These are phyloP conservation scores for Bibio marci DNA, from an alignment of 2,888 invertebrate species.

Conservation along the genomic window DNA sequence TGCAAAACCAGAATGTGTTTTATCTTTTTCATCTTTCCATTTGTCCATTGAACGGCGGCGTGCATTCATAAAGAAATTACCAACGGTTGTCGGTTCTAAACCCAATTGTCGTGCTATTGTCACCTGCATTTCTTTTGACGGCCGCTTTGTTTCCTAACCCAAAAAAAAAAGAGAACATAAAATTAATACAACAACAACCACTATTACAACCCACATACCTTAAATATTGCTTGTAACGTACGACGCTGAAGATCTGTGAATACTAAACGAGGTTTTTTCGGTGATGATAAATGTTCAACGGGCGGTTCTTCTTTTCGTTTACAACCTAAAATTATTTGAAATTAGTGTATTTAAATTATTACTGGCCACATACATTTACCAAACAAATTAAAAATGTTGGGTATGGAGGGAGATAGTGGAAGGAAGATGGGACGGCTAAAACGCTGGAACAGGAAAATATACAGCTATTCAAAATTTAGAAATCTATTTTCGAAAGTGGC, in stretches of 20 bases:
- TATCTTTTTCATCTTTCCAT: constrained; percentile 75
- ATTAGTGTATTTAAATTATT: no score
- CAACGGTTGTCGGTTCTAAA: constrained; percentile 92
- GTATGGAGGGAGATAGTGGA: no score
- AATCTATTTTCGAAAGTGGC: no score
- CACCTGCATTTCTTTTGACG: constrained; percentile 99
- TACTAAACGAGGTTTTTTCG: constrained; percentile 99
- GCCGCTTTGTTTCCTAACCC: constrained; percentile 90
- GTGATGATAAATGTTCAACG: constrained; percentile 72
- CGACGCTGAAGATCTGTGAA: constrained; percentile 99
- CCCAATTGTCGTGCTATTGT: constrained; percentile 95
- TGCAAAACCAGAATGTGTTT: constrained; percentile 17
- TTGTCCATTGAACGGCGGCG: constrained; percentile 93
- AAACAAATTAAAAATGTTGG: constrained; percentile 9
- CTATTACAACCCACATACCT: no score
- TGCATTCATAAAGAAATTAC: constrained; percentile 99
- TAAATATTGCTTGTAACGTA: constrained; percentile 99
- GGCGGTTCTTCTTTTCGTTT: constrained; percentile 88
- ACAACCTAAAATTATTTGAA: constrained; percentile 70
- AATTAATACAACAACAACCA: neutral
- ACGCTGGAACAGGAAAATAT: no score
- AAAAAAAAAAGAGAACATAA: neutral
- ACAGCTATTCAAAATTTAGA: no score
- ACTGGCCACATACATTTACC: no score
- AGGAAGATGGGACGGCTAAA: no score